Evolutionary conservation across 1,140 invertebrate genomes (phyloP), one percentile per base, ranked within the genome.

Genomic region (Ectropis grisescens): DNA sequence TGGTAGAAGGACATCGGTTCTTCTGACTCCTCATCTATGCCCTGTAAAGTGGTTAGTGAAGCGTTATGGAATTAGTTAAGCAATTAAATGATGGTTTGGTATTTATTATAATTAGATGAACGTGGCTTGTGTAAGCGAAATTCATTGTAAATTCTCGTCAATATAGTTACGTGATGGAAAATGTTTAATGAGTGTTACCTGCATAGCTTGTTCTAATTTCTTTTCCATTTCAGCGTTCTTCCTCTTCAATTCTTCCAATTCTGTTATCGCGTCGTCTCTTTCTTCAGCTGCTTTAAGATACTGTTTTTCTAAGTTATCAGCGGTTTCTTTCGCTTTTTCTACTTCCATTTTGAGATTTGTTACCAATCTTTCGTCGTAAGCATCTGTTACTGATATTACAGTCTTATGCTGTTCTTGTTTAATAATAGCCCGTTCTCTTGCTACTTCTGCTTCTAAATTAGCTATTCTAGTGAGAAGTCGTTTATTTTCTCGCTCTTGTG

Each of bases 401-500:
- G 65, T 91, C 85, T 58, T 86, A 46, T 85, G 86, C 75, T 85
- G 85, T 69, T 85, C 88, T 60, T 79, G 83, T 58, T 67, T 84
- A 8, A 85, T 60, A 53, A 84, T 83, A 29, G 83, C 83, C 45
- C 84, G 87, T 69, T 89, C 86, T 32, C 86, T 87, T 39, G 90
- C 90, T 44, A 92, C 65, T 58, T 93, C 91, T 2, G 88, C 87
- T 79, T 93, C 92, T 33, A 93, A 79, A 61, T 92, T 93, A 7
- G 89, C 84, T 64, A 93, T 90, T 71, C 88, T 89, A 24, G 90
- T 88, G 66, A 89, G 66, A 15, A 96, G 82, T 47, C 92, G 87
- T 64, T 94, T 93, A 58, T 94, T 96, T 66, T 94, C 93, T 50
- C 93, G 88, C 42, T 93, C 91, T 46, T 93, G 85, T 0, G 92